These are phyloP conservation scores for Sisyra nigra DNA, from an alignment of 2,888 invertebrate species.

Conservation along the genomic window DNA sequence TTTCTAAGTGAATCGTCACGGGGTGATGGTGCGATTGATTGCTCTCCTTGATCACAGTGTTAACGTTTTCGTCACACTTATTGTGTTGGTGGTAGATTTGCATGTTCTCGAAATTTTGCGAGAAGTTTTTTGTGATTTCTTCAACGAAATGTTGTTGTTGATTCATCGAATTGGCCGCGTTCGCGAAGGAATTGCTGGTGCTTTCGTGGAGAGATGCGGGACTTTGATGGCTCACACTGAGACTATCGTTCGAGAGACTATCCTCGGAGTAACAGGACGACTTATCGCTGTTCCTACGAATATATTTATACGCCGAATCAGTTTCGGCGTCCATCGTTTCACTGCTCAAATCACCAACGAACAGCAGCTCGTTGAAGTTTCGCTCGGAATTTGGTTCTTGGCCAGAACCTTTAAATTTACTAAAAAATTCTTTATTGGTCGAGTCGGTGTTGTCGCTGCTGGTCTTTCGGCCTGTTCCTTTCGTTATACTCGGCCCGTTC, in stretches of 20 bases:
- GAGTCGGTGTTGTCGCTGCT: slow-evolving; percentile 6
- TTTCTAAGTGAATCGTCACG: too few species aligned
- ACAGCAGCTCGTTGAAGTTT: too few species aligned
- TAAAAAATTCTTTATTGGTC: slow-evolving; percentile 1
- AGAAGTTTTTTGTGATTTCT: slow-evolving; percentile 7
- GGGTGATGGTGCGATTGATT: too few species aligned
- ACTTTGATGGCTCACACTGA: slow-evolving; percentile 16
- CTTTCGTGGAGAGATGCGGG: slow-evolving; percentile 21
- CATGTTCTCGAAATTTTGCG: slow-evolving; percentile 8
- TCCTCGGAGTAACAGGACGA: slow-evolving; percentile 56
- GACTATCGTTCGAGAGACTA: slow-evolving; percentile 49
- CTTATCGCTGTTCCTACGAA: slow-evolving; percentile 50
- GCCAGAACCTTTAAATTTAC: not conserved
- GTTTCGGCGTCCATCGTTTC: not conserved
- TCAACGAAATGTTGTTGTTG: not conserved
- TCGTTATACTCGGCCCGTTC: slow-evolving; percentile 63
- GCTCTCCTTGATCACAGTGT: not conserved
- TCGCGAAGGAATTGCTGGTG: not conserved
- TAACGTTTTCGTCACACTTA: not conserved
- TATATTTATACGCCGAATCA: slow-evolving; percentile 23
- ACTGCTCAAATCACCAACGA: too few species aligned
- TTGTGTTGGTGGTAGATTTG: slow-evolving; percentile 3
- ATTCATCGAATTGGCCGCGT: not conserved
- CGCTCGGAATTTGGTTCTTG: not conserved
- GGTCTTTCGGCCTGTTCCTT: slow-evolving; percentile 45